These are phyloP conservation scores for Psylliodes chrysocephalus DNA, from an alignment of 2,888 invertebrate species.

Conservation along the genomic window DNA sequence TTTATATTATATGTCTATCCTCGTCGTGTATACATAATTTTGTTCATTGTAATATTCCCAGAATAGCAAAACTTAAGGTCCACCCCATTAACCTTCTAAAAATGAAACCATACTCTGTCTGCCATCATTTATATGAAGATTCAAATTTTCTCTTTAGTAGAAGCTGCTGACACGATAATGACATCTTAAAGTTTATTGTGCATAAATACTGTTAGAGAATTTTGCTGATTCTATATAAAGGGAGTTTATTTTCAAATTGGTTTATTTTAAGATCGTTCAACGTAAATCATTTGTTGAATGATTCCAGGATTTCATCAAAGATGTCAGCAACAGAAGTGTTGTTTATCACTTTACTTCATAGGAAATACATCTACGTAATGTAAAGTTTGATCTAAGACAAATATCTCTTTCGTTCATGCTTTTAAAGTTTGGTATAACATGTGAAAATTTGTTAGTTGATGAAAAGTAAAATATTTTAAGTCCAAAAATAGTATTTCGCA, in stretches of 20 bases:
- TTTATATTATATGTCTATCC: too few relatives aligned
- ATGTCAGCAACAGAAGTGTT: neutral
- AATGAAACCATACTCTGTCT: too few relatives aligned
- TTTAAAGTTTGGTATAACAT: too few relatives aligned
- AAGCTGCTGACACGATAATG: neutral
- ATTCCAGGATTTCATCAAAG: conserved; percentile 5
- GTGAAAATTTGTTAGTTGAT: too few relatives aligned
- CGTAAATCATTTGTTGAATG: neutral
- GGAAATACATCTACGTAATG: neutral
- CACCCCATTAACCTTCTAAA: too few relatives aligned
- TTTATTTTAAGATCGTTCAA: neutral
- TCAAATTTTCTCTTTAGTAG: neutral
- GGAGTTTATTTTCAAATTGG: conserved; percentile 6
- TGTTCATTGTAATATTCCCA: too few relatives aligned
- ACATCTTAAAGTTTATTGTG: conserved; percentile 1
- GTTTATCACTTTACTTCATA: neutral
- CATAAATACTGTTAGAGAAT: neutral
- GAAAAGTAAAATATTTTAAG: too few relatives aligned
- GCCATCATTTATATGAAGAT: too few relatives aligned
- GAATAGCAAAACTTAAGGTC: too few relatives aligned
- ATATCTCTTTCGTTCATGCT: too few relatives aligned
- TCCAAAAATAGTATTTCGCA: too few relatives aligned
- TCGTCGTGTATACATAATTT: too few relatives aligned
- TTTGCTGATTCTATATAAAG: conserved; percentile 6
- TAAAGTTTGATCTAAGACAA: neutral